These are phyloP conservation scores for Choristoneura rosaceana DNA, from an alignment of 2,888 invertebrate genomes.

Conservation along the genomic window DNA sequence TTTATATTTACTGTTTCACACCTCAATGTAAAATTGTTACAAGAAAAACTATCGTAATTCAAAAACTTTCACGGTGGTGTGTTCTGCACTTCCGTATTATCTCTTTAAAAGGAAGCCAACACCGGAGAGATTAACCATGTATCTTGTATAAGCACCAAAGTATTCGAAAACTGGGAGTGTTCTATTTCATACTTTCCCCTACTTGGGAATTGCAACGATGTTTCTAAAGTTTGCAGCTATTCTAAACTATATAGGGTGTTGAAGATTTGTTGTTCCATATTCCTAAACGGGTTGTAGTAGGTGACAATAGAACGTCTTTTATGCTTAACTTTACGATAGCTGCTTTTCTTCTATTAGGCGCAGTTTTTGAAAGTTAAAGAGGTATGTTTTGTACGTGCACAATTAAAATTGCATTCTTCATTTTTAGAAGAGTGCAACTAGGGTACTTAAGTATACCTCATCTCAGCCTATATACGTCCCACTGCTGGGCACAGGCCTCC, in stretches of 20 bases:
- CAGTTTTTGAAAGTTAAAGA: not conserved
- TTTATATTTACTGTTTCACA: constrained; percentile 15
- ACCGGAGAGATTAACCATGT: constrained; percentile 47
- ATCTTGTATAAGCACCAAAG: constrained; percentile 51
- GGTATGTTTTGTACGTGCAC: not conserved
- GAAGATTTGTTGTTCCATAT: not conserved
- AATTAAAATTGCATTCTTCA: not conserved
- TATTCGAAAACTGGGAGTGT: constrained; percentile 49
- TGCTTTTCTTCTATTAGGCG: not conserved
- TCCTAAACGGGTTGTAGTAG: not conserved
- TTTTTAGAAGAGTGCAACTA: not conserved
- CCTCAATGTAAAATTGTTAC: constrained; percentile 13
- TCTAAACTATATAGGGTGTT: constrained; percentile 38
- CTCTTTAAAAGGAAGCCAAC: constrained; percentile 38
- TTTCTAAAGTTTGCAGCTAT: constrained; percentile 59
- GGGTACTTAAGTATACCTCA: too few relatives aligned
- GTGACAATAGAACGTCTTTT: not conserved
- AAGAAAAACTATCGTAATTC: constrained; percentile 32
- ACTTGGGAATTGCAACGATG: constrained; percentile 55
- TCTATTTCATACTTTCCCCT: constrained; percentile 62
- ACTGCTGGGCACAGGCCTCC: too few relatives aligned
- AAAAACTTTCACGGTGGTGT: constrained; percentile 26
- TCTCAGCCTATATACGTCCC: too few relatives aligned
- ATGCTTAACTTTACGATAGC: not conserved
- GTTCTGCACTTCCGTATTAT: constrained; percentile 43